Evolutionary conservation across 2,888 invertebrate genomes (phyloP).

Genomic region (Drosophila mettleri): DNA sequence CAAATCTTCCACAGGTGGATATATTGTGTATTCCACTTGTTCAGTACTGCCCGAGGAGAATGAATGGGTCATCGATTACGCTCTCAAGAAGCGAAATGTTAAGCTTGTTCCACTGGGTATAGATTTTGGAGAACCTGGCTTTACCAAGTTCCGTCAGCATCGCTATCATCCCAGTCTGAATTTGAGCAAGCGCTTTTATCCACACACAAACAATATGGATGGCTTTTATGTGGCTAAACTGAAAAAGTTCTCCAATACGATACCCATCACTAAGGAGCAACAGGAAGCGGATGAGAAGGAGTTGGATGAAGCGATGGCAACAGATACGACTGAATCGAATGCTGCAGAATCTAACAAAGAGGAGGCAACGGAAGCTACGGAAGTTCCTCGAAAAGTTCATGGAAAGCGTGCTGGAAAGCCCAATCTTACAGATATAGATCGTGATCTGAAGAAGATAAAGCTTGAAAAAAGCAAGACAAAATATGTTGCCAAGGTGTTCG

Average conservation of each 20-base stretch:
- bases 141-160: slow-evolving; percentile 93
- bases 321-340: slow-evolving; percentile 49
- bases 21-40: slow-evolving; percentile 99
- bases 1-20: slow-evolving; percentile 96
- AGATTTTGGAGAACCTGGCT: slow-evolving; percentile 98
- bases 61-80: slow-evolving; percentile 98
- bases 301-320: slow-evolving; percentile 76
- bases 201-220: slow-evolving; percentile 99
- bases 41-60: slow-evolving; percentile 99
- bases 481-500: slow-evolving; percentile 84
- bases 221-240: slow-evolving; percentile 99
- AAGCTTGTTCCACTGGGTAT: slow-evolving; percentile 97
- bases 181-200: slow-evolving; percentile 96
- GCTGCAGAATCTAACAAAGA: slow-evolving; percentile 32
- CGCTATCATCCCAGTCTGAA: slow-evolving; percentile 96
- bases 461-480: slow-evolving; percentile 78
- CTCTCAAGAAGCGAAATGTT: slow-evolving; percentile 95
- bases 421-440: slow-evolving; percentile 73
- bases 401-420: slow-evolving; percentile 84
- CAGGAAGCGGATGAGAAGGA: slow-evolving; percentile 84
- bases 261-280: slow-evolving; percentile 85
- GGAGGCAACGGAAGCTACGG: slow-evolving; percentile 52
- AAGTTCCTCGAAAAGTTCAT: slow-evolving; percentile 53
- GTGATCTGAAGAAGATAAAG: slow-evolving; percentile 82
- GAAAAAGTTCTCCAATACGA: slow-evolving; percentile 96